phyloP scores from a whole-genome alignment of 1,140 invertebrate genomes.

The Orchestia grillus region DNA sequence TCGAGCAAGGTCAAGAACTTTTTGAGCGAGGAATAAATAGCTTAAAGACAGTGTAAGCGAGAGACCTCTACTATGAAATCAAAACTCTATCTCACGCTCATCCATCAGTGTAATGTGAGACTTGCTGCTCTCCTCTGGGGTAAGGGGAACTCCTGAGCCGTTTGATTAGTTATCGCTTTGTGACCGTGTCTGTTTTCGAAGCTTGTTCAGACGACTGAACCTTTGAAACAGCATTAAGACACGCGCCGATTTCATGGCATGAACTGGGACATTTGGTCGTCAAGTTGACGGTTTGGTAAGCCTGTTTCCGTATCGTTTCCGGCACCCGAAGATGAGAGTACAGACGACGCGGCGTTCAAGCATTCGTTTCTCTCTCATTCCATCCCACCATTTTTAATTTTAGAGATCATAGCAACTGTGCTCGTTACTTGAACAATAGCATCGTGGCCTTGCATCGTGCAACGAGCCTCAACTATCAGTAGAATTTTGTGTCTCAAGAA shows the following conservation, averaged over 20 bases:
- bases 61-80: not conserved
- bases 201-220: not conserved
- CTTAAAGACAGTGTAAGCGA: not conserved
- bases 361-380: not conserved
- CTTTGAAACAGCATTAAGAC: not conserved
- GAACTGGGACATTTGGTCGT: not conserved
- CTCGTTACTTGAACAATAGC: not conserved
- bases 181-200: not conserved
- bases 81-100: not conserved
- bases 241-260: not conserved
- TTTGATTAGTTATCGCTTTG: not conserved
- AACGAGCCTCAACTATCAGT: not conserved
- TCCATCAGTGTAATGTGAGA: not conserved
- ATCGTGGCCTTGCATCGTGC: not conserved
- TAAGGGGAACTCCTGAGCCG: not conserved
- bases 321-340: not conserved
- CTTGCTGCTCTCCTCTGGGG: not conserved
- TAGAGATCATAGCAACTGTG: not conserved
- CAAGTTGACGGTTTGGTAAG: not conserved
- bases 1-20: not conserved
- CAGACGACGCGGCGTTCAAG: not conserved
- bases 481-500: not conserved
- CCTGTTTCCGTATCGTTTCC: not conserved
- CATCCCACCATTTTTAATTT: not conserved
- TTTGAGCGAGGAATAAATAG: not conserved